These are phyloP conservation scores for Octopus sinensis DNA, from an alignment of 1,140 invertebrate species.

Conservation along the genomic window DNA sequence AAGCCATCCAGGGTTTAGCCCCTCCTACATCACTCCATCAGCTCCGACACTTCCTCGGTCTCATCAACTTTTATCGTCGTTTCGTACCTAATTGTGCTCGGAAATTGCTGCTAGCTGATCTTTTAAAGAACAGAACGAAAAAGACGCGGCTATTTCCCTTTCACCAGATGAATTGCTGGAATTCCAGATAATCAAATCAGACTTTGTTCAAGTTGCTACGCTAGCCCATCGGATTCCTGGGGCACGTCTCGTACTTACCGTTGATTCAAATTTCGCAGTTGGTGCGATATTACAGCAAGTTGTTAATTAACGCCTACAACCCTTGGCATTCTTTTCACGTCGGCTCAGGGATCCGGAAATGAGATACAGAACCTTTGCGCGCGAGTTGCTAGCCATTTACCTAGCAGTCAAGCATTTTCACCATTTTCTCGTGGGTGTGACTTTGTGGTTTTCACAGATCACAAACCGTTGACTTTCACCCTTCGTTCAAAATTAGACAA, in stretches of 20 bases:
- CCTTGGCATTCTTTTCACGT: background rate
- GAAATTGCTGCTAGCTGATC: background rate
- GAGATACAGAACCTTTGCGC: background rate
- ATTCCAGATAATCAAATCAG: background rate
- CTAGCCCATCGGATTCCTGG: background rate
- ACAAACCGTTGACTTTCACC: background rate
- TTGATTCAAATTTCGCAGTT: background rate
- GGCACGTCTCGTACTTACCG: background rate
- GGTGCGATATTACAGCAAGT: background rate
- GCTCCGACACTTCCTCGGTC: background rate
- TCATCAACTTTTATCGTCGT: background rate
- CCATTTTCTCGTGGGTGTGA: background rate
- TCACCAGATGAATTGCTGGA: background rate
- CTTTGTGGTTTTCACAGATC: background rate
- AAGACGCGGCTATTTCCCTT: background rate
- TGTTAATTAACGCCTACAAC: background rate
- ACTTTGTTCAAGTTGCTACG: background rate
- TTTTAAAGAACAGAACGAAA: background rate
- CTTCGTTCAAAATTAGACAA: background rate
- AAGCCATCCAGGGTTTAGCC: background rate
- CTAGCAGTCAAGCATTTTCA: background rate
- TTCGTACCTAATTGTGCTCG: background rate
- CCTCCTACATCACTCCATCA: background rate
- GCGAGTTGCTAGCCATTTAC: background rate
- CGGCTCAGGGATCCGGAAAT: background rate